Percentiles rank a stretch among this genome's conserved stretches.
Evolutionary conservation across 2,888 invertebrate genomes (phyloP).

Genomic region (Pandemis heparana): DNA sequence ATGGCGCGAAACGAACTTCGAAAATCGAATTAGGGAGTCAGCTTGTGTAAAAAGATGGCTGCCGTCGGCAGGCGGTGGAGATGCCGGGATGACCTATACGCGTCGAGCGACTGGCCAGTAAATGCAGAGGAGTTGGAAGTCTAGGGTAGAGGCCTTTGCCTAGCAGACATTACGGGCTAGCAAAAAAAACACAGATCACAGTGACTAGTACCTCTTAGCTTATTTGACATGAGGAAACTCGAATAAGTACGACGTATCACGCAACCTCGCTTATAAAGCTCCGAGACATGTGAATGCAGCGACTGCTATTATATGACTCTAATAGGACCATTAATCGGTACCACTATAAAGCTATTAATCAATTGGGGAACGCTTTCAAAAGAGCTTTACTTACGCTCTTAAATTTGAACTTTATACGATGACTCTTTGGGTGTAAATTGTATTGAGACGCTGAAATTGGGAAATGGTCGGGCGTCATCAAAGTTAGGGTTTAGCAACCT

Average conservation of each 20-base stretch:
- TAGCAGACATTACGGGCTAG: too few species aligned
- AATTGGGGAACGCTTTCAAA: conserved; percentile 3
- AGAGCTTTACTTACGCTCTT: neutral
- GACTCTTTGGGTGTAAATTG: neutral
- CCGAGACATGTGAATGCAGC: conserved; percentile 19
- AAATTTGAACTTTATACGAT: neutral
- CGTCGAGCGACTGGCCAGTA: too few species aligned
- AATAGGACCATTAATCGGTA: conserved; percentile 16
- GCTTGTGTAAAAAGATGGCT: too few species aligned
- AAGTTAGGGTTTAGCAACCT: neutral
- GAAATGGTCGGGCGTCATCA: conserved; percentile 5
- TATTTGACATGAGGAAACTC: conserved; percentile 8
- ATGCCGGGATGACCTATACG: too few species aligned
- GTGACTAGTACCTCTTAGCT: too few species aligned
- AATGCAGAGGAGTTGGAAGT: too few species aligned
- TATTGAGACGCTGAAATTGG: neutral
- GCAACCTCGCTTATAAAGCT: conserved; percentile 19
- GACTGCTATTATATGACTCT: conserved; percentile 15
- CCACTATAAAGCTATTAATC: conserved; percentile 13
- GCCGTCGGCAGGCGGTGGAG: too few species aligned
- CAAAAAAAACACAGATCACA: too few species aligned
- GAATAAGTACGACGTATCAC: conserved; percentile 10
- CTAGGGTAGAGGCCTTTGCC: too few species aligned
- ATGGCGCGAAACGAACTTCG: too few species aligned
- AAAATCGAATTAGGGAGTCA: too few species aligned